Base-by-base conservation (phyloP, 2,888 invertebrate species). In the Eurytoma adleriae region DNA sequence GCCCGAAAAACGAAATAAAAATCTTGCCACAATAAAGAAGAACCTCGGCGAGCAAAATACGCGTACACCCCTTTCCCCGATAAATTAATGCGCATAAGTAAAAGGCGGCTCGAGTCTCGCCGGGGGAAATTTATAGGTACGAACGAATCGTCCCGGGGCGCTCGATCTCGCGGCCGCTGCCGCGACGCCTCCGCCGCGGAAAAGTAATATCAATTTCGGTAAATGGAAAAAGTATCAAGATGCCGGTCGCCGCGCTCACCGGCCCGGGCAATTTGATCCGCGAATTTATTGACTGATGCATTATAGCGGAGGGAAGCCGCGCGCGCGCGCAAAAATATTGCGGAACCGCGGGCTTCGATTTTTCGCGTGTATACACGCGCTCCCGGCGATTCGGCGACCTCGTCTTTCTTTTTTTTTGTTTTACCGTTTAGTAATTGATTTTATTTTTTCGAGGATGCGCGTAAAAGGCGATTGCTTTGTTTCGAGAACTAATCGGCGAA, bases 161-260 rank as follows among this genome's bases (percentile, higher is more conserved):
- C n/a, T 1, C 52, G 59, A 24, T 27, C 57, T 50, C 24, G 70
- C n/a, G n/a, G n/a, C n/a, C n/a, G 64, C 68, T 27, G 71, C 83
- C 56, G 72, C 66, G 75, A 74, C 68, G 16, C 78, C 40, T 24
- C 14, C 50, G 64, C 50, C 30, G 40, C n/a, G 61, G 54, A 69
- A 78, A 87, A 88, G 87, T 87, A 89, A 89, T 89, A 88, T 88
- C 88, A 88, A 88, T 89, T 89, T 88, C 86, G 86, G 87, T 86
- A 88, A 88, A 87, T 88, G 88, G 89, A 87, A 88, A 88, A 88
- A 88, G 87, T 88, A 89, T 88, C 86, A 87, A 87, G 85, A 87
- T 87, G 86, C 85, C 83, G 82, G 78, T 78, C 81, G 79, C 83
- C 81, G 78, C 80, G 20, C 72, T 18, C 52, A 66, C 69, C 56